Evolutionary conservation across 2,113 vertebrate species (phyloP), one percentile per base, ranked within the genome.

Genomic region (Uria lomvia): DNA sequence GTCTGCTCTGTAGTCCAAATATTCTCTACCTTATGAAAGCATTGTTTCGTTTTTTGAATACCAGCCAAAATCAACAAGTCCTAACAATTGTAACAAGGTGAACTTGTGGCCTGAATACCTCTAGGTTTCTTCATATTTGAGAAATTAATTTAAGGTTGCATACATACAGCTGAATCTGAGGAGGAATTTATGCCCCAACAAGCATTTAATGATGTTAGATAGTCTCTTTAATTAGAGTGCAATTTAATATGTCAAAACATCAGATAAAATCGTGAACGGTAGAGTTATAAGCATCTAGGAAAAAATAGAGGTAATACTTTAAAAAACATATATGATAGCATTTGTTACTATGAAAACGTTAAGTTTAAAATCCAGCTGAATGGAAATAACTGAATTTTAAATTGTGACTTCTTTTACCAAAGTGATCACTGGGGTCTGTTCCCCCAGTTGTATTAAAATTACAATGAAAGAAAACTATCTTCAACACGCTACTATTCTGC

Each of bases 301-400:
- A 71, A 71, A 90, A 63, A 9, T 36, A 40, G 21, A 68, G 29
- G 21, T 63, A n/a, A 62, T 32, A 29, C 12, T 81, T 75, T 0
- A 3, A 12, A 53, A 81, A 38, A 68, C 1, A 1, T 1, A 2
- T 0, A 6, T 38, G 8, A 66, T 90, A 62, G 17, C 12, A 58
- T 74, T 86, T 74, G 7, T 63, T 81, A n/a, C 12, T 70, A 3
- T 73, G 55, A 78, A 71, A 81, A 70, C 10, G 17, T 86, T 4
- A 73, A 49, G 27, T 70, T 71, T 77, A 47, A 59, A 94, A 88
- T 30, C 23, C 29, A 26, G 6, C 30, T 45, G 53, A 63, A 47
- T 49, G 49, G 53, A 19, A 72, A 14, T 36, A 76, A 84, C 5
- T 30, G 32, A 50, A 45, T 81, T 68, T 73, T 53, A 73, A 77